Percentiles rank a stretch among this genome's conserved stretches.
Evolutionary conservation across 2,113 vertebrate genomes (phyloP).

Genomic region (Spilogale gracilis): DNA sequence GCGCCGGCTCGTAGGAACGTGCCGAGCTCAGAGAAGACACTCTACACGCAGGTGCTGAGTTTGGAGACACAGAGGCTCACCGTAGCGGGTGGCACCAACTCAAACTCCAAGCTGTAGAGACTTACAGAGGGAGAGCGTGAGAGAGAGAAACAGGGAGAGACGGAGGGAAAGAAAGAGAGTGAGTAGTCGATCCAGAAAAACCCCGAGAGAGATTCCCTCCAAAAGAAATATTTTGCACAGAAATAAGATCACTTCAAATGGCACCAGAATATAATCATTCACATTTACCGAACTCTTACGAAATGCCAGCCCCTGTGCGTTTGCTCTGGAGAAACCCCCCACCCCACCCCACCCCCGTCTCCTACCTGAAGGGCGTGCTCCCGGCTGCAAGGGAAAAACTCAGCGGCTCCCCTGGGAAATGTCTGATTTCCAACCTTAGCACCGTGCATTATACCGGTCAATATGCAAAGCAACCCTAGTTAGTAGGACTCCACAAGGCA

Average conservation of each 20-base stretch:
- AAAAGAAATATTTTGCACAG: not conserved
- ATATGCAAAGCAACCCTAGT: not conserved
- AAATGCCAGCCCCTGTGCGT: not conserved
- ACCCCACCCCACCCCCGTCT: not conserved
- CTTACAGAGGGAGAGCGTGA: not conserved
- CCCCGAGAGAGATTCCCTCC: not conserved
- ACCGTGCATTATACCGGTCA: not conserved
- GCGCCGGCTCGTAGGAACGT: accelerated
- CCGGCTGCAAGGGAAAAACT: not conserved
- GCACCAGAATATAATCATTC: not conserved
- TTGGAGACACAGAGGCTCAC: not conserved
- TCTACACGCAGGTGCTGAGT: not conserved
- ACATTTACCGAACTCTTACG: not conserved
- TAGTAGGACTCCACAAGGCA: not conserved
- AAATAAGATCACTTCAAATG: conserved; percentile 14
- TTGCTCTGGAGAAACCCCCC: not conserved
- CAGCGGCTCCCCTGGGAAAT: not conserved
- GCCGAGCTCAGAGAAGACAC: not conserved
- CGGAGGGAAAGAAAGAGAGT: not conserved
- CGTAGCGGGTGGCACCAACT: too few relatives aligned
- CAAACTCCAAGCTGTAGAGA: not conserved
- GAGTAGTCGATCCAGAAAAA: not conserved
- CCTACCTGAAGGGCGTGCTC: not conserved
- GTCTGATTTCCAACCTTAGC: not conserved
- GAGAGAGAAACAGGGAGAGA: not conserved